Conservation (phyloP, 37 sponge, comb jelly and placozoan genomes). For the Ephydatia muelleri region DNA sequence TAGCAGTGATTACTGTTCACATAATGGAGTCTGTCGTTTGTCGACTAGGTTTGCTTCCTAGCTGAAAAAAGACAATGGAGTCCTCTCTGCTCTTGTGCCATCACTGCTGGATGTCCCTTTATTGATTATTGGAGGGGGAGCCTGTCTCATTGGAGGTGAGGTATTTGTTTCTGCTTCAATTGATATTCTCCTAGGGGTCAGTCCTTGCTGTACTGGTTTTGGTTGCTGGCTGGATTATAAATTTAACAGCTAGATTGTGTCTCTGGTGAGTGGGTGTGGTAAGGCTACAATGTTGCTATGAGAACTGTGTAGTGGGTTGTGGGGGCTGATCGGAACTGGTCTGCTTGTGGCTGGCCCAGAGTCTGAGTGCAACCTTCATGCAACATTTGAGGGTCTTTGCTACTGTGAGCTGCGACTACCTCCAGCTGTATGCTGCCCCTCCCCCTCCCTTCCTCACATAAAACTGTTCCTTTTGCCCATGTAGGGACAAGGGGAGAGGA, state of each 20-base stretch:
- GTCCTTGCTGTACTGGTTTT: constrained; percentile 73
- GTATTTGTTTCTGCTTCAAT: background rate
- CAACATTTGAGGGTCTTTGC: constrained; percentile 81
- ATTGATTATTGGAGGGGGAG: constrained; percentile 73
- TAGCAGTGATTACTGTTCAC: too few species aligned
- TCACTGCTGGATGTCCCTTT: constrained; percentile 87
- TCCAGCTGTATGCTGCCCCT: constrained; percentile 36
- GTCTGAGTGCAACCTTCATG: constrained; percentile 73
- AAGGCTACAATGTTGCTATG: too few species aligned
- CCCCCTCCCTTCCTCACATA: too few species aligned
- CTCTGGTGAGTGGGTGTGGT: constrained; percentile 52
- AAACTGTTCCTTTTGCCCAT: background rate
- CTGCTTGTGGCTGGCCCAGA: constrained; percentile 18
- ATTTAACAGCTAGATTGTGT: constrained; percentile 75
- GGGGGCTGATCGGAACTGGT: constrained; percentile 72
- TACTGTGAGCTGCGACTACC: constrained; percentile 78
- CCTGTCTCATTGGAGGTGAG: constrained; percentile 81
- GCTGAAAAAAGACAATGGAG: constrained; percentile 90
- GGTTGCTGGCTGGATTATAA: constrained; percentile 88
- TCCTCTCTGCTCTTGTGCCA: constrained; percentile 89
- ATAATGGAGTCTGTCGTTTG: too few species aligned
- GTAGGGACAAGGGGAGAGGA: constrained; percentile 56
- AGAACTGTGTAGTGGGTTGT: constrained; percentile 66
- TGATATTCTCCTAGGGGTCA: background rate
- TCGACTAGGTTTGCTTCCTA: constrained; percentile 59